Base-by-base conservation (phyloP, 2,113 vertebrate species). In the Chrysochloris asiatica region DNA sequence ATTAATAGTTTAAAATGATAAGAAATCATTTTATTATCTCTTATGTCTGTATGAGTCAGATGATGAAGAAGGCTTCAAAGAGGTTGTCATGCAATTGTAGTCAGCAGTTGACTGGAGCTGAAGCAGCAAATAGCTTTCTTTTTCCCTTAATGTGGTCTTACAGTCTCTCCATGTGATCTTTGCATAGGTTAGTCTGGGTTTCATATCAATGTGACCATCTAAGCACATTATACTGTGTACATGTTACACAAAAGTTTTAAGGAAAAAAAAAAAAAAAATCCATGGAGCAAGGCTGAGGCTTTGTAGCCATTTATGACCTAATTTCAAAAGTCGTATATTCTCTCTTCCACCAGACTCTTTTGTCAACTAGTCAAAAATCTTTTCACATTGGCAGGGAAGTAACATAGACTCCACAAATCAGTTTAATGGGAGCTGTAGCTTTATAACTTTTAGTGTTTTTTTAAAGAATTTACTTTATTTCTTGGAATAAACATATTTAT, bases 91-190 rank as follows among this genome's bases (percentile, higher is more conserved):
- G 41, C 11, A 22, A 0, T 10, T 43, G 28, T 30, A 45, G 28
- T 38, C 33, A 28, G 2, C n/a, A n/a, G 8, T 22, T 24, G 13
- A 1, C 30, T 78, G 54, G 43, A 48, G 3, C n/a, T 45, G 38
- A 5, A n/a, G 11, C 41, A 30, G 2, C 26, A 33, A 14, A 0
- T 6, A 5, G 24, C 9, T 9, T 6, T 28, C 28, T 36, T 43
- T 76, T 43, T 48, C 33, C 36, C 63, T 67, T 67, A 12, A 67
- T 19, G 63, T 67, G 63, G 16, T 21, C 43, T 48, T 47, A 9
- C 5, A 21, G 19, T 26, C 36, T 43, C 12, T 59, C 22, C 14
- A 1, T 33, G 13, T 38, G n/a, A 16, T 77, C 50, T 22, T 4
- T 0, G 28, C n/a, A n/a, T n/a, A n/a, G n/a, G n/a, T n/a, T n/a